phyloP scores from a whole-genome alignment of 2,888 invertebrate species.

The Diarsia dahlii region DNA sequence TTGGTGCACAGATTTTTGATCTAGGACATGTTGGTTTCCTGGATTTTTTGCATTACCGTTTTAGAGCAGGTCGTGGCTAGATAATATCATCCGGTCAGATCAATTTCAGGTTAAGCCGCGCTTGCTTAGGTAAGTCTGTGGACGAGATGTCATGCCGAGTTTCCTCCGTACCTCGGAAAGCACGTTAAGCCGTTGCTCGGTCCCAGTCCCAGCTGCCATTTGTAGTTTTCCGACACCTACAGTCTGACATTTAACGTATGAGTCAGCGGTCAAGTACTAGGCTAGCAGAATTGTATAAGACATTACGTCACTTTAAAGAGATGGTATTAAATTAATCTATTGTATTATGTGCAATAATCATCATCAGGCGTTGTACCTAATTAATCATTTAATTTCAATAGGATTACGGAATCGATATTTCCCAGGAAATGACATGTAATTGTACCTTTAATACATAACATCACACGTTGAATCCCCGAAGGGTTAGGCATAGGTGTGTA shows the following conservation, averaged over 20 bases:
- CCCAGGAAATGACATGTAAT: neutral
- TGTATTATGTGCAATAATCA: slow-evolving; percentile 1
- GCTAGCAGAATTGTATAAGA: slow-evolving; percentile 16
- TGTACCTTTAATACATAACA: too few species aligned
- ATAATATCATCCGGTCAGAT: too few species aligned
- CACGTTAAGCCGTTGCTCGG: too few species aligned
- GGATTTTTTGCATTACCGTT: neutral
- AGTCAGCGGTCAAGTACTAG: slow-evolving; percentile 40
- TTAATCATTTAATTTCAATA: neutral
- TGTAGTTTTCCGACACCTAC: neutral
- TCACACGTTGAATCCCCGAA: too few species aligned
- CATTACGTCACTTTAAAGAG: slow-evolving; percentile 6
- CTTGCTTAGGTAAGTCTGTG: too few species aligned
- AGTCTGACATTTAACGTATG: slow-evolving; percentile 22
- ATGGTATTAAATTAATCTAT: slow-evolving; percentile 21
- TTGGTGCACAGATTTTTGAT: neutral
- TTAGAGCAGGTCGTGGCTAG: neutral
- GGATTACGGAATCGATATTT: neutral
- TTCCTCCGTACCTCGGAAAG: too few species aligned
- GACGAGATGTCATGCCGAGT: too few species aligned
- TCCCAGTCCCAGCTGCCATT: too few species aligned
- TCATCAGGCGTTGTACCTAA: neutral
- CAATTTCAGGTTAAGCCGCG: too few species aligned
- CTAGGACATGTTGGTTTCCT: too few species aligned
- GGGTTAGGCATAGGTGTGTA: too few species aligned